phyloP scores from a whole-genome alignment of 2,113 vertebrate species.

The Ursus arctos region DNA sequence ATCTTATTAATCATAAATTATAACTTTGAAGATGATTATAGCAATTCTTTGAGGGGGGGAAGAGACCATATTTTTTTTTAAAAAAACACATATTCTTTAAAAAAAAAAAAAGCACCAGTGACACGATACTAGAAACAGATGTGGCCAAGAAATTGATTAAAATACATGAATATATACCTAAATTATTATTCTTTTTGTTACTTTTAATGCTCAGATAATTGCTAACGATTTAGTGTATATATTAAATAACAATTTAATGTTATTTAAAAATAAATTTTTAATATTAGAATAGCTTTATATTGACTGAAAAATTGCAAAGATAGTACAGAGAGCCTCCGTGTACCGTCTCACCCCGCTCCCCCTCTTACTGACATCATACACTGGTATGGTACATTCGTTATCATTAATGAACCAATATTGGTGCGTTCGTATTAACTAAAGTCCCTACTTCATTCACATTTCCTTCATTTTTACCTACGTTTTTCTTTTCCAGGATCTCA shows the following conservation, averaged over 20 bases:
- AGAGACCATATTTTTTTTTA: neutral
- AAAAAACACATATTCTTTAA: neutral
- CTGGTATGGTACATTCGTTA: neutral
- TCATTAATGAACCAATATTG: neutral
- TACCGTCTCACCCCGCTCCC: neutral
- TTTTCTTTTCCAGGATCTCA: neutral
- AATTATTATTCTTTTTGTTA: neutral
- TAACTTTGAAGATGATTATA: neutral
- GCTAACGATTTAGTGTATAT: neutral
- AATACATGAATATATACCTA: neutral
- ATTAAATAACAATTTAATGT: neutral
- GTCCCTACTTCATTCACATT: neutral
- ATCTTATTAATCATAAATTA: neutral
- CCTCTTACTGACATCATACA: neutral
- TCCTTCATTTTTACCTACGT: neutral
- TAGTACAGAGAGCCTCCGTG: neutral
- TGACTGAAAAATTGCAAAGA: neutral
- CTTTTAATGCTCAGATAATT: neutral
- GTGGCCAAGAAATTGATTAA: neutral
- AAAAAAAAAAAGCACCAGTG: neutral
- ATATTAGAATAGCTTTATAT: constrained; percentile 24
- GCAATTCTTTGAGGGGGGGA: neutral
- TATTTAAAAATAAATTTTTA: neutral
- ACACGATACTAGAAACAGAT: neutral
- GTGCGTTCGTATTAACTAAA: neutral